These are phyloP conservation scores for Eciton burchellii DNA, from an alignment of 1,140 invertebrate genomes.

Conservation along the genomic window DNA sequence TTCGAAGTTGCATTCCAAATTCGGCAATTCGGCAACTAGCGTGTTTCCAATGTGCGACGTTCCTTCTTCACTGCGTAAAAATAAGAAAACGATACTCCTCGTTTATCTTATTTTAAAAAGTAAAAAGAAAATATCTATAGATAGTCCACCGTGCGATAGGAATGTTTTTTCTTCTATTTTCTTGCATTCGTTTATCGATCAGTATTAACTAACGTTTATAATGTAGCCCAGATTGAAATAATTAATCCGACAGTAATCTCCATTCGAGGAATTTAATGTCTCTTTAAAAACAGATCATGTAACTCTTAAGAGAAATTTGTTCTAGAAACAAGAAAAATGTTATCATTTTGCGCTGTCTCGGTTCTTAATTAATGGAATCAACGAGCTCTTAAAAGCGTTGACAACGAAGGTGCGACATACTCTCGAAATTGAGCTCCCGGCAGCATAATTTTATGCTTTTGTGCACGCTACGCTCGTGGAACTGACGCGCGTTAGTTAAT, in stretches of 20 bases:
- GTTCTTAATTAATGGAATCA: conserved; percentile 5
- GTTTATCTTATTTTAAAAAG: no score
- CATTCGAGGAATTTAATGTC: neutral
- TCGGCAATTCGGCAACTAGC: neutral
- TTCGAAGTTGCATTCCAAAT: neutral
- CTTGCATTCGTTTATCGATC: neutral
- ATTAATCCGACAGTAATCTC: neutral
- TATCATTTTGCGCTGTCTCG: neutral
- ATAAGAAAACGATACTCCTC: neutral
- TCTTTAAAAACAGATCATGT: neutral
- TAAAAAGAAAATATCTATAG: neutral
- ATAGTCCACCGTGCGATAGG: neutral
- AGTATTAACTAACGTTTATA: neutral
- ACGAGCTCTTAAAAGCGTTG: neutral
- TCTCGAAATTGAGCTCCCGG: conserved; percentile 18
- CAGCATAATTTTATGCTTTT: conserved; percentile 35
- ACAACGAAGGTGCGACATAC: neutral
- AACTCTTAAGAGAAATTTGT: neutral
- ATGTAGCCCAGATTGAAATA: neutral
- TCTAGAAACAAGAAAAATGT: neutral
- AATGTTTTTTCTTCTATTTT: neutral
- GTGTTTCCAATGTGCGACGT: neutral
- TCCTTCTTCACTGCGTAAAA: neutral
- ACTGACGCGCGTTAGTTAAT: conserved; percentile 36
- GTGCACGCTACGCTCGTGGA: conserved; percentile 11